A percentile compares a stretch with the other conserved stretches of the same genome.
Conservation (phyloP, 2,113 vertebrate genomes). For the Scolopax mira region DNA sequence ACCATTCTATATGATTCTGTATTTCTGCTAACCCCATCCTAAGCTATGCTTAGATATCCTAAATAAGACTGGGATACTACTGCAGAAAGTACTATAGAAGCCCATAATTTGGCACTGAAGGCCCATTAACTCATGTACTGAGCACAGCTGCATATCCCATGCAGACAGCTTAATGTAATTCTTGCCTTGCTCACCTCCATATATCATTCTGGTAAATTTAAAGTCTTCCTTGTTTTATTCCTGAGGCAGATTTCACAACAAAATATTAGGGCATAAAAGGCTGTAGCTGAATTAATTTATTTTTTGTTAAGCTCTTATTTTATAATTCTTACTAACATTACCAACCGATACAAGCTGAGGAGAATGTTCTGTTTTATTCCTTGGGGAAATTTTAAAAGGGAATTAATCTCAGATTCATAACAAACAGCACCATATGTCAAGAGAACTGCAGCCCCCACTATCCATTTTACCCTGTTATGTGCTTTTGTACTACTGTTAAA, state of each 20-base stretch:
- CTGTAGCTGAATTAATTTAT: neutral
- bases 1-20: neutral
- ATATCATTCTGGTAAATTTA: neutral
- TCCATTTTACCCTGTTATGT: neutral
- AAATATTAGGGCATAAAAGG: neutral
- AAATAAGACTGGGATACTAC: neutral
- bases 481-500: neutral
- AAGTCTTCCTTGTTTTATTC: neutral
- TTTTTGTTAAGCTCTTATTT: conserved; percentile 1
- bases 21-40: neutral
- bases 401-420: neutral
- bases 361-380: neutral
- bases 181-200: neutral
- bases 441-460: neutral
- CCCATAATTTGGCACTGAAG: neutral
- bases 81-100: neutral
- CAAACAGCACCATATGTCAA: neutral
- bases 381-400: neutral
- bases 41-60: neutral
- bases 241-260: neutral
- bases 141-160: neutral
- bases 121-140: neutral
- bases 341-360: neutral
- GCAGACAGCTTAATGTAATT: neutral
- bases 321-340: neutral